Evolutionary conservation across 2,888 invertebrate species (phyloP).

Genomic region (Dynastes maya): DNA sequence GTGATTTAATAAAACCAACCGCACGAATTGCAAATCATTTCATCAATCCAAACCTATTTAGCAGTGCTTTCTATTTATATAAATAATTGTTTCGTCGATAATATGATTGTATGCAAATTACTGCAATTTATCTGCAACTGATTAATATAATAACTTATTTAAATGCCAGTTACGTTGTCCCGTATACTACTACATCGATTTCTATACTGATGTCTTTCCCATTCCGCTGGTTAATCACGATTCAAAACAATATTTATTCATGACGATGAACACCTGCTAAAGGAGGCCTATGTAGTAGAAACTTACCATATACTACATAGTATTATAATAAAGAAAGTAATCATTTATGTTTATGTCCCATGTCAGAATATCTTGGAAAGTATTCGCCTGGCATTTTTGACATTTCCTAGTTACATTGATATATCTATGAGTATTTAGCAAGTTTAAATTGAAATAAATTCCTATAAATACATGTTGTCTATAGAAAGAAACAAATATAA

Average conservation of each 20-base stretch:
- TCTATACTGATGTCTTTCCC: background rate
- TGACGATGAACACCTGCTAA: slow-evolving; percentile 18
- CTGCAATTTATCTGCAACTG: slow-evolving; percentile 38
- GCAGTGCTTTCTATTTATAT: background rate
- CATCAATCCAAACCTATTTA: slow-evolving; percentile 11
- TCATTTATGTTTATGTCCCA: too few species aligned
- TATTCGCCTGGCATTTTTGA: too few species aligned
- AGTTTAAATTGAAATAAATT: too few species aligned
- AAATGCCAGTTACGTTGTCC: slow-evolving; percentile 14
- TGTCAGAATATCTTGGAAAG: too few species aligned
- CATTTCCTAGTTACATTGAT: too few species aligned
- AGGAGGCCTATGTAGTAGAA: slow-evolving; percentile 5
- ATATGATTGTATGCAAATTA: slow-evolving; percentile 41
- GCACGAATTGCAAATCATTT: background rate
- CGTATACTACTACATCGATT: background rate
- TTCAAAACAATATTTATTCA: slow-evolving; percentile 26
- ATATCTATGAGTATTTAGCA: too few species aligned
- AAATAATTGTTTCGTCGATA: slow-evolving; percentile 28
- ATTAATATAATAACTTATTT: slow-evolving; percentile 41
- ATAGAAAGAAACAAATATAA: too few species aligned
- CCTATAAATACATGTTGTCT: too few species aligned
- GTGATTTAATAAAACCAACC: background rate
- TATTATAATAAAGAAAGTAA: too few species aligned
- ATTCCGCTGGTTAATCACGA: slow-evolving; percentile 32
- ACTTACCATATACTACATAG: background rate